Percentiles rank a stretch among this genome's conserved stretches.
Conservation (phyloP, 2,888 invertebrate genomes). For the Saturnia pavonia region DNA sequence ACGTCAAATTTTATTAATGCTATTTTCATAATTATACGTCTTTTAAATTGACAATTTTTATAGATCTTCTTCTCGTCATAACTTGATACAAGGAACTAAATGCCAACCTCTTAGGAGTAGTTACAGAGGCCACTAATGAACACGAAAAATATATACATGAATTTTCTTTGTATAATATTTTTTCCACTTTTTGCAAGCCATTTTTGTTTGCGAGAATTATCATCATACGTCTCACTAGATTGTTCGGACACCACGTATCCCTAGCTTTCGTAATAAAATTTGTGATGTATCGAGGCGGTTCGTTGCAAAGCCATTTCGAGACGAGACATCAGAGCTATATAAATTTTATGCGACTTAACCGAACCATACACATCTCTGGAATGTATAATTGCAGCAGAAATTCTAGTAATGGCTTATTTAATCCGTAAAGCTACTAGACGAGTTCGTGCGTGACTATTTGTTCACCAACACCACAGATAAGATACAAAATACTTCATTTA, state of each 20-base stretch:
- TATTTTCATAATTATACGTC: too few species aligned
- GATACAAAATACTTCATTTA: constrained; percentile 9
- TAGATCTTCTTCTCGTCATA: too few species aligned
- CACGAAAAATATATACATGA: too few species aligned
- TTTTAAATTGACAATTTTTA: too few species aligned
- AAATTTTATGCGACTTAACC: constrained; percentile 53
- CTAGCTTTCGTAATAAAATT: constrained; percentile 15
- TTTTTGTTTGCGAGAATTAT: not conserved
- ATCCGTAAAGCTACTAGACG: constrained; percentile 47
- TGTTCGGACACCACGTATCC: not conserved
- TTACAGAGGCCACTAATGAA: too few species aligned
- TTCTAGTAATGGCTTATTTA: constrained; percentile 74
- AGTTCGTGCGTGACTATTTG: constrained; percentile 34
- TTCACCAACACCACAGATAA: not conserved
- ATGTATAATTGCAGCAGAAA: constrained; percentile 69
- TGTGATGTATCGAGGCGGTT: constrained; percentile 16
- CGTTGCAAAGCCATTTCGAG: constrained; percentile 39
- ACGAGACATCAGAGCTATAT: constrained; percentile 52
- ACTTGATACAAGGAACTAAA: too few species aligned
- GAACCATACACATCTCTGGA: constrained; percentile 57
- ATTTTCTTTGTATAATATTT: not conserved
- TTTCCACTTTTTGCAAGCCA: not conserved
- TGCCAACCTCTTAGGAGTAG: too few species aligned
- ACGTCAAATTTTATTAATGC: too few species aligned
- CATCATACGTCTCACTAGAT: not conserved